These are phyloP conservation scores for Elephantulus edwardii DNA, from an alignment of 2,113 vertebrate species.

Conservation along the genomic window DNA sequence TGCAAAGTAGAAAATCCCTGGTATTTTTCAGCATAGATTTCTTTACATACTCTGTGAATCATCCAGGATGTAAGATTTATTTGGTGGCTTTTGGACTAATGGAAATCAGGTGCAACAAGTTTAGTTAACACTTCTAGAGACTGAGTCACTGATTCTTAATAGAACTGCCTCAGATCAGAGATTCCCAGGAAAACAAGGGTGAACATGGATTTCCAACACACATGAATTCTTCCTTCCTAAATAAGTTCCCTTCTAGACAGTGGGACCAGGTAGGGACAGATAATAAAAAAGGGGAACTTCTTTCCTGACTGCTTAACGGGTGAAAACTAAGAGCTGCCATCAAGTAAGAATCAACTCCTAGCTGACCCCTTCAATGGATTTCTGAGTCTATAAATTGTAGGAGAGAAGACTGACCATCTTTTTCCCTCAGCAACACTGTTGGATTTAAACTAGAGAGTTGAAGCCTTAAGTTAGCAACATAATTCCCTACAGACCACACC, in stretches of 20 bases:
- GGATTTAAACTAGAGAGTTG: too few relatives aligned
- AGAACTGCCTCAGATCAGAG: not conserved
- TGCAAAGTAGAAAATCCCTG: not conserved
- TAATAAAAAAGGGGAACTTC: not conserved
- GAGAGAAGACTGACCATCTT: too few relatives aligned
- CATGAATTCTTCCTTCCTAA: not conserved
- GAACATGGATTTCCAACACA: not conserved
- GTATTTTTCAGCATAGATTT: not conserved
- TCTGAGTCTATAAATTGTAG: too few relatives aligned
- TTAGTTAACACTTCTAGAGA: slow-evolving; percentile 19
- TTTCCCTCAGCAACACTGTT: too few relatives aligned
- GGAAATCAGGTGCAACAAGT: slow-evolving; percentile 57
- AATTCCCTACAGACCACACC: too few relatives aligned
- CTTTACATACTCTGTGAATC: slow-evolving; percentile 35
- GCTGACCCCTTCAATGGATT: too few relatives aligned
- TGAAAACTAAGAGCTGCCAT: not conserved
- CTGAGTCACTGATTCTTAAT: slow-evolving; percentile 39
- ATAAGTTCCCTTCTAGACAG: not conserved
- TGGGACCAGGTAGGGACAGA: not conserved
- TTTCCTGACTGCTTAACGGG: not conserved
- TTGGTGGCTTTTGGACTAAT: not conserved
- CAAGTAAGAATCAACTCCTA: too few relatives aligned
- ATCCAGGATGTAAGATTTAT: not conserved
- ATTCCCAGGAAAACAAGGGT: not conserved
- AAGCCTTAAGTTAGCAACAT: too few relatives aligned